Percentiles rank a stretch among this genome's conserved stretches.
These are phyloP conservation scores for Fundulus diaphanus DNA, from an alignment of 2,797 vertebrate genomes.

Conservation along the genomic window DNA sequence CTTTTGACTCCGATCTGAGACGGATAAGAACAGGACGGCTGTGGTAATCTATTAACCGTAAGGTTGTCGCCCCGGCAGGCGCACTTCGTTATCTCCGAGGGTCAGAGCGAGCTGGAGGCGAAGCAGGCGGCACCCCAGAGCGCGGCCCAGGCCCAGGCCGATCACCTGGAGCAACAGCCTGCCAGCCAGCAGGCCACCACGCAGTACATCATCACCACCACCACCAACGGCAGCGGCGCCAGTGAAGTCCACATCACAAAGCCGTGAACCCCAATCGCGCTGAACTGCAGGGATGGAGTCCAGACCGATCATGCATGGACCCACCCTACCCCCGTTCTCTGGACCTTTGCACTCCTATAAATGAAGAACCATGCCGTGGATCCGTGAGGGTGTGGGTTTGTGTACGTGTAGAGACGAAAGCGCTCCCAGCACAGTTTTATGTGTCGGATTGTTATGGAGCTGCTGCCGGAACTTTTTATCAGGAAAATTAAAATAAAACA, in stretches of 20 bases:
- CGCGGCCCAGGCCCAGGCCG: constrained; percentile 73
- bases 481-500: constrained; percentile 22
- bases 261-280: constrained; percentile 77
- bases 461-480: constrained; percentile 31
- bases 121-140: constrained; percentile 83
- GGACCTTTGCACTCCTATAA: constrained; percentile 35
- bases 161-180: constrained; percentile 85
- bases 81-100: constrained; percentile 95
- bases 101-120: constrained; percentile 90
- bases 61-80: constrained; percentile 75
- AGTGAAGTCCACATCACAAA: constrained; percentile 93
- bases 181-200: constrained; percentile 85
- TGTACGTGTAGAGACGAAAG: constrained; percentile 17
- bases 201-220: constrained; percentile 96
- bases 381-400: constrained; percentile 12
- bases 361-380: constrained; percentile 14
- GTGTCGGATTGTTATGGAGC: constrained; percentile 46
- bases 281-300: no score
- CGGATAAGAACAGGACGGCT: no score
- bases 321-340: no score
- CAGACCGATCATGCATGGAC: constrained; percentile 42
- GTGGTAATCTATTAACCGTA: not conserved
- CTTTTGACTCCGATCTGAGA: no score
- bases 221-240: constrained; percentile 85
- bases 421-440: constrained; percentile 68